These are phyloP conservation scores for Nasalis larvatus DNA, from an alignment of 2,113 vertebrate genomes.

Conservation along the genomic window DNA sequence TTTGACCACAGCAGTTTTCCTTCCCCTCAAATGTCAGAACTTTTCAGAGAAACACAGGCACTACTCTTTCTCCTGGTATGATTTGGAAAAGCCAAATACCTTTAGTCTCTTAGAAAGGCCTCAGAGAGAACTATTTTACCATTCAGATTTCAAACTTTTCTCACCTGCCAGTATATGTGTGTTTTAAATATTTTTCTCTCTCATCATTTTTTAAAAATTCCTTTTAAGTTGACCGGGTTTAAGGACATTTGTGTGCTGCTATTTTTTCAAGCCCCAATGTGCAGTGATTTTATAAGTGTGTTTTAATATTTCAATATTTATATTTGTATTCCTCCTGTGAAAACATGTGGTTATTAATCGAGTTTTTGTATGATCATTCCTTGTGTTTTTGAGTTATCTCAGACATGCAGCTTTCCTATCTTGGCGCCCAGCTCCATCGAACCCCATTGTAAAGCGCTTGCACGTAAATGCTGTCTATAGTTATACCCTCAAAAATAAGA, in stretches of 20 bases:
- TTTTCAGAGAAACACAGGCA: background rate
- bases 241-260: background rate
- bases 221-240: background rate
- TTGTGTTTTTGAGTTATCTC: constrained; percentile 86
- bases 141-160: background rate
- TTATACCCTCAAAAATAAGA: constrained; percentile 87
- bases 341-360: constrained; percentile 75
- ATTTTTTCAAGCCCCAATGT: background rate
- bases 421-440: constrained; percentile 81
- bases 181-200: background rate
- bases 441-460: constrained; percentile 80
- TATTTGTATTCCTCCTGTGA: constrained; percentile 74
- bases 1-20: background rate
- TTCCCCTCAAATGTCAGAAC: background rate
- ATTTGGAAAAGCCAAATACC: background rate
- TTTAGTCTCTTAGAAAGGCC: background rate
- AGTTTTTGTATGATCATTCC: constrained; percentile 75
- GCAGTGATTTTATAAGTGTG: background rate
- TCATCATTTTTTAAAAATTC: background rate
- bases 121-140: background rate
- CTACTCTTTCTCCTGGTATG: background rate
- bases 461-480: constrained; percentile 75
- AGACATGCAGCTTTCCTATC: constrained; percentile 83
- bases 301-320: constrained; percentile 63
- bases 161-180: background rate